A percentile compares a stretch with the other conserved stretches of the same genome.
phyloP scores from a whole-genome alignment of 2,113 vertebrate genomes.

The Misgurnus anguillicaudatus region DNA sequence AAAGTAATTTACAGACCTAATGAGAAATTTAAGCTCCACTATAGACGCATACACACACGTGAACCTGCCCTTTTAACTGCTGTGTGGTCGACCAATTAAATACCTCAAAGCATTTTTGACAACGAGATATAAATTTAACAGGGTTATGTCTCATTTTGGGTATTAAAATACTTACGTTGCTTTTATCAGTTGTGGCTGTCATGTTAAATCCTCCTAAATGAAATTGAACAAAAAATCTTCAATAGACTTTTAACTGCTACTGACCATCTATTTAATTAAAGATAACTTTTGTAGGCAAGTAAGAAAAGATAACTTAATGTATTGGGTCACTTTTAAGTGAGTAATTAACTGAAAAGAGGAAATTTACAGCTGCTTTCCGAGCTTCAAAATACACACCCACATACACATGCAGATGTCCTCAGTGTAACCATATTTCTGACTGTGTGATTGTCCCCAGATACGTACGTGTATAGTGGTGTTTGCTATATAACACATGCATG shows the following conservation, averaged over 20 bases:
- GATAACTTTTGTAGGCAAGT: conserved; percentile 27
- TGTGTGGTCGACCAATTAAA: conserved; percentile 66
- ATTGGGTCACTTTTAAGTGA: conserved; percentile 21
- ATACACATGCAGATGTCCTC: neutral
- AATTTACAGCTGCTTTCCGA: conserved; percentile 33
- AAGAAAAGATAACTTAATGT: conserved; percentile 27
- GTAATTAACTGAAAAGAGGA: conserved; percentile 61
- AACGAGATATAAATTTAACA: conserved; percentile 68
- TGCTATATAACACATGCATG: too few species aligned
- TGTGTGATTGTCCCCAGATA: too few species aligned
- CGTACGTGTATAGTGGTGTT: too few species aligned
- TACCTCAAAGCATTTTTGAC: conserved; percentile 54
- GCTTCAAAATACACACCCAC: neutral
- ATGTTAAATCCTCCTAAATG: conserved; percentile 17
- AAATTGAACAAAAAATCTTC: conserved; percentile 18
- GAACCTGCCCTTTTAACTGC: conserved; percentile 52
- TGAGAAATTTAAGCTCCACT: conserved; percentile 25
- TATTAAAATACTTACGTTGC: conserved; percentile 55
- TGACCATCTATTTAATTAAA: conserved; percentile 46
- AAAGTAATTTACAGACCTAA: conserved; percentile 49
- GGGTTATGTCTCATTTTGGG: conserved; percentile 55
- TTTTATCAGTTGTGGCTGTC: conserved; percentile 45
- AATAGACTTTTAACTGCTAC: conserved; percentile 44
- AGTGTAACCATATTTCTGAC: neutral
- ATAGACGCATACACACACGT: neutral